Evolutionary conservation across 1,140 invertebrate species (phyloP).

Genomic region (Pemphigus obesinymphae): DNA sequence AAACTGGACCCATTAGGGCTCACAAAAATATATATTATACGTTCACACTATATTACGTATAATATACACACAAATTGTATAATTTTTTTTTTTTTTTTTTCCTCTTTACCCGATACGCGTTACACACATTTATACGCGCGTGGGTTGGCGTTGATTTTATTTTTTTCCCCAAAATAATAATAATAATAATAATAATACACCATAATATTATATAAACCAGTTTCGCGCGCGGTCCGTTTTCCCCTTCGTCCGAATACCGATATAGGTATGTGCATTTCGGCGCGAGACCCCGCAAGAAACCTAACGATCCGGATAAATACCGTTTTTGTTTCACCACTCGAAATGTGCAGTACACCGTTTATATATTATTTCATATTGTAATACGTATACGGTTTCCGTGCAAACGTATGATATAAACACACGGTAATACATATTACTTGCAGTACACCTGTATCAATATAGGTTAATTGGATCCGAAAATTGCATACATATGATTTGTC

Average conservation of each 20-base stretch:
- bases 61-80: background rate
- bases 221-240: constrained; percentile 19
- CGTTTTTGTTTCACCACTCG: background rate
- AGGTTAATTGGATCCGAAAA: no score
- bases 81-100: constrained; percentile 12
- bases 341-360: background rate
- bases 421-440: no score
- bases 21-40: constrained; percentile 10
- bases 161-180: background rate
- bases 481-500: no score
- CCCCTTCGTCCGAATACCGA: background rate
- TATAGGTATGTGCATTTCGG: background rate
- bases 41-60: no score
- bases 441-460: no score
- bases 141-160: constrained; percentile 1
- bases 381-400: no score
- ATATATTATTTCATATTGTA: no score
- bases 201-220: constrained; percentile 16
- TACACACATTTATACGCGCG: background rate
- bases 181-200: no score
- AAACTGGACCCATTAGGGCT: constrained; percentile 37
- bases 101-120: background rate
- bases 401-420: no score
- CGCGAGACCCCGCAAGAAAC: background rate
- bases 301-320: no score